Percentiles rank a stretch among this genome's conserved stretches.
These are phyloP conservation scores for Chaetodon auriga DNA, from an alignment of 2,113 vertebrate genomes.

Conservation along the genomic window DNA sequence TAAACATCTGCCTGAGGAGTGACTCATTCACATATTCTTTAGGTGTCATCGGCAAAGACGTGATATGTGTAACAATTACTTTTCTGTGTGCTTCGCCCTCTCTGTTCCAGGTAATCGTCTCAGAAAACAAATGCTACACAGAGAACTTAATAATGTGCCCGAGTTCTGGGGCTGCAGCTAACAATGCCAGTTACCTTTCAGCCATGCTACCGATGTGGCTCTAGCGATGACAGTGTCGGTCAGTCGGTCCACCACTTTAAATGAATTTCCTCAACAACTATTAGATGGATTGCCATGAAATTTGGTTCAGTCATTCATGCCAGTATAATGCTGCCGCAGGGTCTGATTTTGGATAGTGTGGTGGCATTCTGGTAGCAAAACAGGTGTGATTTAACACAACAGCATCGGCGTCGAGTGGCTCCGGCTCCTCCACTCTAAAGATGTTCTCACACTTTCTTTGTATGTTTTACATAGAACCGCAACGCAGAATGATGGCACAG, in stretches of 20 bases:
- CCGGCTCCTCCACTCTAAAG: too few relatives aligned
- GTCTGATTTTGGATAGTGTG: too few relatives aligned
- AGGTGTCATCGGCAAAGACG: slow-evolving; percentile 40
- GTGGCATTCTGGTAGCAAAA: too few relatives aligned
- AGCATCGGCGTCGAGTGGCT: too few relatives aligned
- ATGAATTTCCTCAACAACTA: neutral
- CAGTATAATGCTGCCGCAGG: too few relatives aligned
- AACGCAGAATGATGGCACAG: too few relatives aligned
- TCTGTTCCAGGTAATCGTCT: slow-evolving; percentile 7
- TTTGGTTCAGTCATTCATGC: neutral
- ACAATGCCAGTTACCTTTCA: neutral
- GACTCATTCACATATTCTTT: slow-evolving; percentile 63
- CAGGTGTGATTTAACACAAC: too few relatives aligned
- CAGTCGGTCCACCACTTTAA: neutral
- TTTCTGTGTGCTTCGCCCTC: neutral
- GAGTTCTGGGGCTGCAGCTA: neutral
- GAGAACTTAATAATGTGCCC: neutral
- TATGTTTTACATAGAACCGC: too few relatives aligned
- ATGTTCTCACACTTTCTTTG: too few relatives aligned
- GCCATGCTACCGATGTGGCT: neutral
- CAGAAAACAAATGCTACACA: slow-evolving; percentile 17
- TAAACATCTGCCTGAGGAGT: slow-evolving; percentile 66
- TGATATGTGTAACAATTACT: slow-evolving; percentile 44
- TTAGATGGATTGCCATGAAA: neutral
- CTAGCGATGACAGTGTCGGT: neutral